Conservation (phyloP, 2,113 vertebrate species). For the Cariama cristata region DNA sequence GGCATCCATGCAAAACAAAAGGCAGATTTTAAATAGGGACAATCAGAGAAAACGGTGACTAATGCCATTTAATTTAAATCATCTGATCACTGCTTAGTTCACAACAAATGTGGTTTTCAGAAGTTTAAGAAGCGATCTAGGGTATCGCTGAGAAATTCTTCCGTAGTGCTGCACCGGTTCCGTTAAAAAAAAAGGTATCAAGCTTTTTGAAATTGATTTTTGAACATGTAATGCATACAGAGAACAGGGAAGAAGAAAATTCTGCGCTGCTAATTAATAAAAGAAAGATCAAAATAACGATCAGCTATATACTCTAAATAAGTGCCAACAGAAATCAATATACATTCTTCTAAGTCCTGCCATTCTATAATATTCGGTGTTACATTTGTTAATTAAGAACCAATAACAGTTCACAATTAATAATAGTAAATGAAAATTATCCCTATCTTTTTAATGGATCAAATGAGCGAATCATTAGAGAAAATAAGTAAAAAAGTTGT, state of each 20-base stretch:
- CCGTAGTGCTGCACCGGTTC: accelerated
- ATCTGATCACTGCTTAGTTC: not conserved
- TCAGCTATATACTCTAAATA: not conserved
- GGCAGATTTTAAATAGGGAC: not conserved
- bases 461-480: not conserved
- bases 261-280: not conserved
- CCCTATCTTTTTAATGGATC: not conserved
- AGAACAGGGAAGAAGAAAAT: not conserved
- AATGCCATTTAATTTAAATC: not conserved
- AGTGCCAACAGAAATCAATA: not conserved
- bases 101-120: not conserved
- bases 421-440: not conserved
- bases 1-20: not conserved
- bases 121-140: not conserved
- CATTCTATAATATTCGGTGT: not conserved
- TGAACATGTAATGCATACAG: not conserved
- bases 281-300: not conserved
- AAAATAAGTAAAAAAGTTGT: not conserved
- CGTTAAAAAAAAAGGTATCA: not conserved
- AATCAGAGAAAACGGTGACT: not conserved
- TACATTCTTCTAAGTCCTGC: not conserved
- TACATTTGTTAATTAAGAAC: not conserved
- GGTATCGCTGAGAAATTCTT: not conserved
- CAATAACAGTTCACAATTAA: not conserved
- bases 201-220: not conserved